Conservation (phyloP, 1,140 invertebrate genomes). For the Ips nitidus region DNA sequence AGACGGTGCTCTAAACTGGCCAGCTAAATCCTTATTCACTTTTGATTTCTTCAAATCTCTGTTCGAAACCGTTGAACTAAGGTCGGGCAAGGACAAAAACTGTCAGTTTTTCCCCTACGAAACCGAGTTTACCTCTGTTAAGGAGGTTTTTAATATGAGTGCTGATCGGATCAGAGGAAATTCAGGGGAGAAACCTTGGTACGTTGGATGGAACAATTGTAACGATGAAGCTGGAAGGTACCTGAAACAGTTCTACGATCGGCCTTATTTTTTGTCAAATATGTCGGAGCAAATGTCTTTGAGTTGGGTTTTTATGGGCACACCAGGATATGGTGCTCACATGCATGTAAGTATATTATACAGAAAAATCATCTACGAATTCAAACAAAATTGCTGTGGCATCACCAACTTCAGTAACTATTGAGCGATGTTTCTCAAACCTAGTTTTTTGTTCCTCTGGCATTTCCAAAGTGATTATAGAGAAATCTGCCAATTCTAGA, state of each 20-base stretch:
- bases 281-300: constrained; percentile 81
- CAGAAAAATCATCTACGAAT: not conserved
- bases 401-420: too few species aligned
- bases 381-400: too few species aligned
- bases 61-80: constrained; percentile 62
- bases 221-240: constrained; percentile 73
- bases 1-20: constrained; percentile 79
- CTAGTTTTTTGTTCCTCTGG: too few species aligned
- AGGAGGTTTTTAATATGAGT: constrained; percentile 80
- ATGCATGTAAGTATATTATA: constrained; percentile 77
- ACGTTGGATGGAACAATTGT: constrained; percentile 95
- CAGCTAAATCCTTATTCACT: constrained; percentile 66
- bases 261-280: constrained; percentile 86
- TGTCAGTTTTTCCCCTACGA: constrained; percentile 94
- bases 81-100: constrained; percentile 56
- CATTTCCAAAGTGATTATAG: too few species aligned
- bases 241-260: constrained; percentile 76
- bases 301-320: constrained; percentile 97
- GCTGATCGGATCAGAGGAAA: constrained; percentile 63
- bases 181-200: constrained; percentile 74
- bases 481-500: too few species aligned
- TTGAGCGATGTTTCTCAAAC: too few species aligned
- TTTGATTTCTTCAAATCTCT: constrained; percentile 81
- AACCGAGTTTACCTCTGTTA: constrained; percentile 75
- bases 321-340: constrained; percentile 86